Evolutionary conservation across 2,888 invertebrate species (phyloP).

Genomic region (Gymnoscelis rufifasciata): DNA sequence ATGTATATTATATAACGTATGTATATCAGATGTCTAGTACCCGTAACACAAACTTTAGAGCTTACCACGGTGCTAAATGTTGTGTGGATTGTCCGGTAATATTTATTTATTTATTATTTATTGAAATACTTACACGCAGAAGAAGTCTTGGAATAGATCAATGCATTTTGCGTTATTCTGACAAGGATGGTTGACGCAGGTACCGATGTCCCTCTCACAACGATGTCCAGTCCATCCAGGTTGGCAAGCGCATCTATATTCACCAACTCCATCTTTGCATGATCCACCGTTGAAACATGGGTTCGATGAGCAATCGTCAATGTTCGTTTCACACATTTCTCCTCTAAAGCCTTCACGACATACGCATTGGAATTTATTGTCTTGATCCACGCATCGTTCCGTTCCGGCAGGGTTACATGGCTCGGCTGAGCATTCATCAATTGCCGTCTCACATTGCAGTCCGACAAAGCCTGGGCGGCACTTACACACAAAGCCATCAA

Average conservation of each 20-base stretch:
- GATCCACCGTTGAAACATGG: constrained; percentile 94
- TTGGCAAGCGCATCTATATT: constrained; percentile 89
- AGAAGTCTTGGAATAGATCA: constrained; percentile 92
- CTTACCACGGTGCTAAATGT: too few species aligned
- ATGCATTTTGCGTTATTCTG: constrained; percentile 96
- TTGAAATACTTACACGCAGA: constrained; percentile 87
- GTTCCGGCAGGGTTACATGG: constrained; percentile 95
- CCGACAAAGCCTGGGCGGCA: constrained; percentile 96
- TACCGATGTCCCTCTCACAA: constrained; percentile 93
- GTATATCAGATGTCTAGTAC: too few species aligned
- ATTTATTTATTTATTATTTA: too few species aligned
- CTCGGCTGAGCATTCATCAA: constrained; percentile 94
- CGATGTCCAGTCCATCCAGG: constrained; percentile 92
- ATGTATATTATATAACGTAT: too few species aligned
- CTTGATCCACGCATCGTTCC: constrained; percentile 91
- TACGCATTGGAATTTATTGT: constrained; percentile 91
- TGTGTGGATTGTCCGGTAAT: too few species aligned
- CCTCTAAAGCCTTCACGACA: constrained; percentile 95
- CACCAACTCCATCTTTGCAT: constrained; percentile 91
- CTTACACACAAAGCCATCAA: constrained; percentile 94
- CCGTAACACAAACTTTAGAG: too few species aligned
- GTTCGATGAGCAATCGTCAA: constrained; percentile 90
- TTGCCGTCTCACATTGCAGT: constrained; percentile 94
- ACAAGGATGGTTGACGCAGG: constrained; percentile 91
- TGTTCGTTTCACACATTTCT: constrained; percentile 89